Evolutionary conservation across 1,140 invertebrate species (phyloP).

Genomic region (Telenomus remus): DNA sequence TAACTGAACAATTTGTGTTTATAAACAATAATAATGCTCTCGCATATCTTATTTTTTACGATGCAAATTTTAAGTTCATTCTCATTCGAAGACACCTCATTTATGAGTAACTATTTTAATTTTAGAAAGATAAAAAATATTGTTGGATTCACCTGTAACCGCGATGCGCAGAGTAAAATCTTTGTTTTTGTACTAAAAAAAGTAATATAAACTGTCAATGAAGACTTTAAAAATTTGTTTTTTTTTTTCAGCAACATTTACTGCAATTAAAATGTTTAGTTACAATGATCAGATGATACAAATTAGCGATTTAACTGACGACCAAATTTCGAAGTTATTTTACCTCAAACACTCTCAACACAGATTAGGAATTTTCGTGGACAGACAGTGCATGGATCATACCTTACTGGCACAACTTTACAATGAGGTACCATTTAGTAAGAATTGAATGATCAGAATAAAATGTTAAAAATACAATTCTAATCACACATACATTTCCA

Average conservation of each 20-base stretch:
- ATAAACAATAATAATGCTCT: too few species aligned
- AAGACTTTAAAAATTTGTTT: neutral
- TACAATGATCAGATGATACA: neutral
- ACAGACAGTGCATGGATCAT: neutral
- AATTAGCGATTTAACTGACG: neutral
- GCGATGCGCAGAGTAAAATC: slow-evolving; percentile 2
- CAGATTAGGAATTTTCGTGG: slow-evolving; percentile 2
- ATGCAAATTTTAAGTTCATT: neutral
- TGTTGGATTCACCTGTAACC: neutral
- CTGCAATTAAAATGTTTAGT: slow-evolving; percentile 1
- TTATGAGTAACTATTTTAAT: slow-evolving; percentile 4
- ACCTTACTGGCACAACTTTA: neutral
- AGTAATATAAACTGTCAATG: too few species aligned
- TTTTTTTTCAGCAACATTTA: slow-evolving; percentile 4
- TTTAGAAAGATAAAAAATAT: neutral
- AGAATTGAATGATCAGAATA: too few species aligned
- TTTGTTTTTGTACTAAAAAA: neutral
- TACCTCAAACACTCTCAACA: neutral
- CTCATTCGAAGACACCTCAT: neutral
- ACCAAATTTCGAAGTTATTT: neutral
- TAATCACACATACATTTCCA: neutral
- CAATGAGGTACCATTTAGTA: slow-evolving; percentile 1
- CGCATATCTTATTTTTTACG: neutral
- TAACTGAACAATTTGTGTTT: too few species aligned
- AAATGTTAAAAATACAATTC: too few species aligned